Base-by-base conservation (phyloP, 1,140 invertebrate species). In the Leptinotarsa lineolata region DNA sequence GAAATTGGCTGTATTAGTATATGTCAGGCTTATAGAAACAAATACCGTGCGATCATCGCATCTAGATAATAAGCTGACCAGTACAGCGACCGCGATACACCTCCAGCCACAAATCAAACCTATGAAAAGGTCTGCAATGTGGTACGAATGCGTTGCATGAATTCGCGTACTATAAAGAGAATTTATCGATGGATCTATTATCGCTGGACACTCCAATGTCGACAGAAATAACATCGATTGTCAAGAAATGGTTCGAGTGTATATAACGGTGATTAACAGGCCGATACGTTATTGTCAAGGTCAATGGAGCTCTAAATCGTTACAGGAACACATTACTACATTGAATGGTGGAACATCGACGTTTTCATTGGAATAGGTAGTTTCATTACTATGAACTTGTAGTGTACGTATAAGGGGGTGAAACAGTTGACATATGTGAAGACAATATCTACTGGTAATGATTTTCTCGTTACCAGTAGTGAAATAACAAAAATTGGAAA, bases 61-160 rank as follows among this genome's bases (percentile, higher is more conserved):
- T 22, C 22, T 22, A 24, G 66, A 68, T 68, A 68, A 68, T 68
- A 46, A 45, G 66, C 66, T 68, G 66, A 68, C 66, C 66, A 68
- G 20, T 46, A 48, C 66, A 68, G 30, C n/a, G 66, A 68, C 39
- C 30, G 66, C 30, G 22, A 45, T 45, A 68, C 39, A 68, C 45
- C 45, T 21, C 66, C 66, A 21, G 45, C 66, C 45, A 68, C 66
- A 68, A 68, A 68, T 68, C 66, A 68, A 68, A 21, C 66, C 39
- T 18, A 68, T 68, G 66, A 68, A 68, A 68, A 68, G 66, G 66
- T 46, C 18, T 21, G 66, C 18, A 16, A 68, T 68, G 66, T 22
- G 61, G 20, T 21, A 15, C 61, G 20, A 54, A 54, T 54, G 15
- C 48, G 16, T 18, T n/a, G 61, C 61, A 22, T 21, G 61, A n/a